A percentile compares a stretch with the other conserved stretches of the same genome.
Conservation (phyloP, 2,888 invertebrate species). For the Himalopsyche kuldschensis region DNA sequence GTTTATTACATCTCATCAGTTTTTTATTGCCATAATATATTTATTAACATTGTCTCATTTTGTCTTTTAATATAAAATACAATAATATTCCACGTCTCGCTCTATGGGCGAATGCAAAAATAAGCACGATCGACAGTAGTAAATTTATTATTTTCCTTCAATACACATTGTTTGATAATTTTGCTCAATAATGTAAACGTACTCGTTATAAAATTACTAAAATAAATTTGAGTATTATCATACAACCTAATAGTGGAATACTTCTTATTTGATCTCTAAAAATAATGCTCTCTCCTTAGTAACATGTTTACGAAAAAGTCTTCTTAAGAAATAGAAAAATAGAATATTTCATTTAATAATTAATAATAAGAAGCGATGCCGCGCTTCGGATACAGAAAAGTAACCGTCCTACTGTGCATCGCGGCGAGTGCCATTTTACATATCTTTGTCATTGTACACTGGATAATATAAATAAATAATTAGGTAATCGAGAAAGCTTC, state of each 20-base stretch:
- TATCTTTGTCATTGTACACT: background rate
- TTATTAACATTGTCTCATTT: slow-evolving; percentile 21
- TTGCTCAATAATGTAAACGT: background rate
- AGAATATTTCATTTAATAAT: background rate
- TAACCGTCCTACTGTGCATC: background rate
- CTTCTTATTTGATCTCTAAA: slow-evolving; percentile 1
- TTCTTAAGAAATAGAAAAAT: background rate
- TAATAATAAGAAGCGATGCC: background rate
- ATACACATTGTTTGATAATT: slow-evolving; percentile 4
- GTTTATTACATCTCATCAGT: slow-evolving; percentile 28
- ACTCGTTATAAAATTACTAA: background rate
- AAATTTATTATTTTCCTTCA: slow-evolving; percentile 2
- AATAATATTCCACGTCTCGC: slow-evolving; percentile 26
- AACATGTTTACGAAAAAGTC: background rate
- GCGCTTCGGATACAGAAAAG: background rate
- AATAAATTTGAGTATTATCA: background rate
- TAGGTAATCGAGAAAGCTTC: background rate
- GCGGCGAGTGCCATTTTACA: background rate
- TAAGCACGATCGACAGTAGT: background rate
- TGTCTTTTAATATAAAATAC: slow-evolving; percentile 39
- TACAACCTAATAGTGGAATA: slow-evolving; percentile 16
- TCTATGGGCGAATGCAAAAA: background rate
- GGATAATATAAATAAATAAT: slow-evolving; percentile 3
- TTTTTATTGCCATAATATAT: slow-evolving; percentile 19
- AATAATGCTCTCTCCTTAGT: background rate